Base-by-base conservation (phyloP, 2,888 invertebrate species). In the Pocota personata region DNA sequence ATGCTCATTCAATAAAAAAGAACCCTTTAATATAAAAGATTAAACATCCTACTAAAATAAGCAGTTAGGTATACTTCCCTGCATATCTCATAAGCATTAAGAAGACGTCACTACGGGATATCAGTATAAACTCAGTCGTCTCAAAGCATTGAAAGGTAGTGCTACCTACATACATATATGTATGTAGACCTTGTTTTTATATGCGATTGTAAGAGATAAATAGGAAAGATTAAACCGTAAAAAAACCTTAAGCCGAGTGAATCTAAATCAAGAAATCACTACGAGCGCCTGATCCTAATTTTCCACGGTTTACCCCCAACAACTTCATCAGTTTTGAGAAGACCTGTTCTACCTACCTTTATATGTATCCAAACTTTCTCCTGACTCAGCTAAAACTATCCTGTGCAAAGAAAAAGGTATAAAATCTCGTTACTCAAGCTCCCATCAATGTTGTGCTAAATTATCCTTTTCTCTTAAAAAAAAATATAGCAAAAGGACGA, bases 401-500 rank as follows among this genome's bases (percentile, higher is more conserved):
- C 40, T 12, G 7, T 14, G 12, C 12, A n/a, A 2, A 21, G 10
- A 1, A 10, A 32, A 57, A 46, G 19, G 55, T 35, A 24, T 32
- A 27, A 58, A 72, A 73, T 60, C 64, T 57, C 67, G 57, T 46
- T 57, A 67, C 76, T 67, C 75, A 67, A 62, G 21, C 43, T 16
- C 57, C 40, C 16, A 52, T 72, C 69, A 50, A 57, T 35, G 40
- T 64, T 57, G 19, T 64, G 37, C 43, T 60, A 57, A 71, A 69
- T 72, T 64, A 71, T 82, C 66, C 46, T 30, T 60, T 58, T 27
- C 27, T 40, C 8, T 19, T 16, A 6, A 1, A 14, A 30, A 19
- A 19, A 12, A 35, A 62, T 43, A 24, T 4, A 24, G 24, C 27
- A 30, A 89, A 89, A 89, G 89, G 88, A 89, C 88, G 88, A 89